Evolutionary conservation across 2,113 vertebrate species (phyloP).

Genomic region (Anolis sagrei): DNA sequence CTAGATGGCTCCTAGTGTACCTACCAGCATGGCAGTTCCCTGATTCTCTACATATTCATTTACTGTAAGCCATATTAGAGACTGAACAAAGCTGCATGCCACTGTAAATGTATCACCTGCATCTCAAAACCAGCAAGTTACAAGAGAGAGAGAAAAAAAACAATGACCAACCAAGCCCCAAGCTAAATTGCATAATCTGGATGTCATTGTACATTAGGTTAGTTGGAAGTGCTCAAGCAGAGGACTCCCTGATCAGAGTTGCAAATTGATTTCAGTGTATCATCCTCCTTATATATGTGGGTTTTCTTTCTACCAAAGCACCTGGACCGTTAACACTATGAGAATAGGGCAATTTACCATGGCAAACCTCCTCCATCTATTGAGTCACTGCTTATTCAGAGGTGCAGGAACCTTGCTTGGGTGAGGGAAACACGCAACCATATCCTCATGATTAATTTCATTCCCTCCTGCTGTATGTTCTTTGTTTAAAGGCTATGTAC

Average conservation of each 20-base stretch:
- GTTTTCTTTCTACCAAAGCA: not conserved
- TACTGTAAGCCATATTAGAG: constrained; percentile 28
- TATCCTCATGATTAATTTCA: not conserved
- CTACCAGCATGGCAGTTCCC: no score
- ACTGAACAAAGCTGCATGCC: constrained; percentile 32
- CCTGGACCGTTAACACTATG: not conserved
- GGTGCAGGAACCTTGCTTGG: not conserved
- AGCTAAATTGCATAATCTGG: not conserved
- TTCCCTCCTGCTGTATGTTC: not conserved
- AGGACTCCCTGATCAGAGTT: not conserved
- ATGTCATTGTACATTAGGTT: not conserved
- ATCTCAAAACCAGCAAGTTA: rapidly evolving
- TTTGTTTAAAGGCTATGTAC: not conserved
- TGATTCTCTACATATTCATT: not conserved
- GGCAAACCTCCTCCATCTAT: not conserved
- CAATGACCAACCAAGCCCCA: not conserved
- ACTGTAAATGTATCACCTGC: not conserved
- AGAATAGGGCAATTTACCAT: not conserved
- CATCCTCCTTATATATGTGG: no score
- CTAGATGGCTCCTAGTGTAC: no score
- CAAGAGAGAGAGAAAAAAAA: not conserved
- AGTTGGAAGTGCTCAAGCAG: not conserved
- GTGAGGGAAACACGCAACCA: not conserved
- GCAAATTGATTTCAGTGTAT: not conserved
- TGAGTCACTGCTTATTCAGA: not conserved